Evolutionary conservation across 1,140 invertebrate species (phyloP), one percentile per base, ranked within the genome.

Genomic region (Drosophila guanche): DNA sequence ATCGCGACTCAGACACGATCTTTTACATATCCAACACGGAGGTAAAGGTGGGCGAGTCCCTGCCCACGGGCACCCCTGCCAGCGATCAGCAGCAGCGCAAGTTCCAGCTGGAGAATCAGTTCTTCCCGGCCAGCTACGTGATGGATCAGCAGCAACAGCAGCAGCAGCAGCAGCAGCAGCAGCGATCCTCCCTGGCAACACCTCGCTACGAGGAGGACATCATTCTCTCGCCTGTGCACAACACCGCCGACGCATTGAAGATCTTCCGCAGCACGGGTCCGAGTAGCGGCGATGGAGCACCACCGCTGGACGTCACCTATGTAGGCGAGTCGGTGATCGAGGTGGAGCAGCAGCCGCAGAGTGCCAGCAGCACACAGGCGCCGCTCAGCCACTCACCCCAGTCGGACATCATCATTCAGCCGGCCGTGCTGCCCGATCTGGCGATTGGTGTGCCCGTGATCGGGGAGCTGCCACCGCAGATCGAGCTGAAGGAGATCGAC

Each of bases 1-100:
- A 91, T 55, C 77, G 90, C 6, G 91, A 91, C 51, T 91, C 90
- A 2, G 90, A 91, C 57, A 91, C 91, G 0, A 91, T 91, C 33
- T 91, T 91, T 50, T 91, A 91, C 45, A 91, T 91, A 1, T 91
- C 91, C n/a, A 91, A 91, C 57, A 91, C 91, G 0, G 91, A 91
- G 65, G 91, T 91, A 0, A 91, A 91, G 63, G 90, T 91, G 47
- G 85, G 86, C 7, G 91, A 91, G 33, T 90, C 90, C 5, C 54
- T 88, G 51, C 90, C 90, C 54, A 90, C 80, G 4, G 4, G 10
- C 48, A 6, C 0, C 5, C 61, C 54, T 3, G 50, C 58, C 29
- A 48, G 60, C 27, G 70, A 61, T 7, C 22, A 70, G 22, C 76
- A 85, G 51, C 66, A 80, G 37, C 89, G 81, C 40, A 90, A 90